Conservation (phyloP, 2,888 invertebrate species). For the Pristionchus arcanus region DNA sequence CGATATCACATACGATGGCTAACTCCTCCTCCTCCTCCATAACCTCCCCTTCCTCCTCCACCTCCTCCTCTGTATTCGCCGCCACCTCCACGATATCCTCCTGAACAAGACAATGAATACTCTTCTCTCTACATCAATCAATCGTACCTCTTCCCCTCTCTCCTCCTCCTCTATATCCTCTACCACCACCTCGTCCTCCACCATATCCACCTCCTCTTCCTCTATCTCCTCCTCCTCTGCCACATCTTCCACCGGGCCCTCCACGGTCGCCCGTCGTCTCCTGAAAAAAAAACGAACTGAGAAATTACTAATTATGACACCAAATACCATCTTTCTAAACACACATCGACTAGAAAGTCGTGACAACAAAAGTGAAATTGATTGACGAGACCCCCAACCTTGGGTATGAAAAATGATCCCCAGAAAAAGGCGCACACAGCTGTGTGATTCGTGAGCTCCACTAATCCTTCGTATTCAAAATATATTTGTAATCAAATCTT, state of each 20-base stretch:
- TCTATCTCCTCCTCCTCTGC: slow-evolving; percentile 3
- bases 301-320: not conserved
- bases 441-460: too few relatives aligned
- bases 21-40: slow-evolving; percentile 4
- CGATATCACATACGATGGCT: not conserved
- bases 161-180: slow-evolving; percentile 14
- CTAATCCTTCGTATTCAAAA: too few relatives aligned
- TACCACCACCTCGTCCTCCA: not conserved
- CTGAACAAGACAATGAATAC: not conserved
- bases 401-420: too few relatives aligned
- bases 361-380: too few relatives aligned
- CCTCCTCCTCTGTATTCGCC: not conserved
- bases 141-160: slow-evolving; percentile 14
- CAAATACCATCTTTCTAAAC: too few relatives aligned
- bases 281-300: not conserved
- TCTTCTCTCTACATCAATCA: not conserved
- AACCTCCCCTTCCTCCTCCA: too few relatives aligned
- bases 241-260: not conserved
- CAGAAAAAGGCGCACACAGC: too few relatives aligned
- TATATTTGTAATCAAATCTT: too few relatives aligned
- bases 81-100: slow-evolving; percentile 23
- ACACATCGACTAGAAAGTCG: too few relatives aligned
- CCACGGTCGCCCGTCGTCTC: slow-evolving; percentile 42
- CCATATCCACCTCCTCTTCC: not conserved
- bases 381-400: too few relatives aligned